Evolutionary conservation across 2,113 vertebrate genomes (phyloP), one percentile per base, ranked within the genome.

Genomic region (Rynchops niger): DNA sequence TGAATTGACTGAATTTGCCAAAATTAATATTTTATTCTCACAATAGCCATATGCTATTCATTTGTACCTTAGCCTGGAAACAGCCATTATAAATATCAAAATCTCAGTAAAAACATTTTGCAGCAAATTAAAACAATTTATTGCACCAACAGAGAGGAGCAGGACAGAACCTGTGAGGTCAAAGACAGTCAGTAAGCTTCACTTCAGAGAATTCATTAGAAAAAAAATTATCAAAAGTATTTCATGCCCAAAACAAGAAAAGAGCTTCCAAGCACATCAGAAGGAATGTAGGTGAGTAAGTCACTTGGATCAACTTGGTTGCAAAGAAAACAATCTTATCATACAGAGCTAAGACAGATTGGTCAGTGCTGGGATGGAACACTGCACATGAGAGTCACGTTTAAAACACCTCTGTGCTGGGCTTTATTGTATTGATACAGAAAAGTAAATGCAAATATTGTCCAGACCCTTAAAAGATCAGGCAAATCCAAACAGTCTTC

Each of bases 1-100:
- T 85, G 94, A 94, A 96, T 94, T 95, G 93, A 93, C 81, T 92
- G 84, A 91, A 88, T 97, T 97, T 96, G 95, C 96, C 96, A 97
- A 97, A 97, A 97, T 95, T 94, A 97, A 96, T 96, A 97, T 96
- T 97, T 97, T 91, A 93, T 94, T 97, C 93, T 96, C 91, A 95
- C 93, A 96, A 95, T 91, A 91, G 66, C 89, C 96, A 97, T 95
- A 94, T 96, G 97, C 86, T 97, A 94, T 94, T 95, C 66, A 95
- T 97, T 97, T 97, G 84, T 96, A 96, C 97, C 96, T 95, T 97
- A 94, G 93, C 50, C 89, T 91, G 78, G 67, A 96, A 95, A 96
- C 70, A 94, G 91, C 89, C 97, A 97, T 94, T 91, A 95, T 77
- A 96, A 95, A 97, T 88, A 97, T 12, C 52, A 90, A 96, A 90